Base-by-base conservation (phyloP, 1,140 invertebrate genomes). In the Limonius californicus region DNA sequence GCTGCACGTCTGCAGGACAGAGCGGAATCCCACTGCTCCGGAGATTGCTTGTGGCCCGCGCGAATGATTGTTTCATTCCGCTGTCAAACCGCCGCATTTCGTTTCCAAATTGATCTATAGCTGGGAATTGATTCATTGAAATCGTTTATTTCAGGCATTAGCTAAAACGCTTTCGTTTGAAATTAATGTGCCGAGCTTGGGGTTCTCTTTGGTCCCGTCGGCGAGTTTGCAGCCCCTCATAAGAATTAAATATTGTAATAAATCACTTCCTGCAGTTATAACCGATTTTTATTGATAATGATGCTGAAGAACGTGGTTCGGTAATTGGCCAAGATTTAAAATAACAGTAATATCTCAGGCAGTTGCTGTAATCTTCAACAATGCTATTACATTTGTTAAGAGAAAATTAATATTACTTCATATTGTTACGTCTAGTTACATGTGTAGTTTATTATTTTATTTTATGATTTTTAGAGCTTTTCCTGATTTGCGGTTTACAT, bases 81-180 rank as follows among this genome's bases (percentile, higher is more conserved):
- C 45, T 35, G 27, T 39, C 47, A 47, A 23, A 30, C 1, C 12
- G 35, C 43, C 23, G 58, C 16, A 61, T 65, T 65, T 61, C 56
- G 43, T 65, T 61, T 65, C 47, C n/a, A n/a, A 59, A 57, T 53
- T 59, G 64, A 66, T 65, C 53, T 62, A 61, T 61, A 32, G 63
- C 59, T 15, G 9, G 8, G 45, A 57, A 65, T 65, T 65, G 63
- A 65, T 65, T 65, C 59, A 65, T 65, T 61, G 59, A 54, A 54
- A 62, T 58, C 59, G 63, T 62, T 66, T 66, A 66, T 66, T 59
- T 65, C 56, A 23, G 30, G 55, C 64, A 65, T 65, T 62, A 66
- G 57, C 56, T 59, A 59, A 66, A 66, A 66, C 56, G 50, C 50
- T 60, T 56, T 55, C 16, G 59, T 65, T 62, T 54, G 20, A 54